Base-by-base conservation (phyloP, 2,113 vertebrate genomes). In the Polyodon spathula region DNA sequence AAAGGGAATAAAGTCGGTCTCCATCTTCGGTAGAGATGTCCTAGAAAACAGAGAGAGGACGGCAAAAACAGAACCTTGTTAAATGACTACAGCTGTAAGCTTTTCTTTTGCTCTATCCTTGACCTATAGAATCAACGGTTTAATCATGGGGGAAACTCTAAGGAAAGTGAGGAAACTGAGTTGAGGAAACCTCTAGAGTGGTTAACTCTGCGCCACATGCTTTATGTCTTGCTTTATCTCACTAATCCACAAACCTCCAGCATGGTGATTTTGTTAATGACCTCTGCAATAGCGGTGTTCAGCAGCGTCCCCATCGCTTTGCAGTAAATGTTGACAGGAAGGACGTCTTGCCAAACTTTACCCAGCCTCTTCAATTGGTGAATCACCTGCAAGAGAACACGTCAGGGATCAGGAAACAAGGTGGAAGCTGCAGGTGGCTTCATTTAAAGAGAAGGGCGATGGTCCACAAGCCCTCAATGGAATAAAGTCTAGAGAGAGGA, bases 11-110 rank as follows among this genome's bases (percentile, higher is more conserved):
- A 8, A 99, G 69, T 63, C 90, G 79, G 58, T 97, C 89, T 6
- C 90, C 94, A 1, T 95, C 93, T 70, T 95, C 90, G 2, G 94
- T 92, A 4, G 96, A 97, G 74, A 98, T 98, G 40, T 97, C 94
- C 94, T 97, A 60, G 1, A 48, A 37, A 58, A 12, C 4, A 1
- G 39, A 42, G n/a, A 38, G 17, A 2, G 12, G 37, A 37, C 7
- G 37, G 48, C 27, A 62, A 44, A 39, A 27, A 27, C 27, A 27
- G 27, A 27, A 1, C 27, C 27, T 27, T 27, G 27, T 27, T 27
- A 27, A 27, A 3, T 27, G 27, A 27, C 27, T 27, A 27, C 27
- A 27, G 27, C 27, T 27, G 27, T 27, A 27, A 27, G 27, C 27
- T 27, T 27, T 27, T 27, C 27, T 27, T 27, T 27, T 2, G 27